These are phyloP conservation scores for Stichodactyla mertensii DNA, from an alignment of 64 coral and sea anemone genomes.

Conservation along the genomic window DNA sequence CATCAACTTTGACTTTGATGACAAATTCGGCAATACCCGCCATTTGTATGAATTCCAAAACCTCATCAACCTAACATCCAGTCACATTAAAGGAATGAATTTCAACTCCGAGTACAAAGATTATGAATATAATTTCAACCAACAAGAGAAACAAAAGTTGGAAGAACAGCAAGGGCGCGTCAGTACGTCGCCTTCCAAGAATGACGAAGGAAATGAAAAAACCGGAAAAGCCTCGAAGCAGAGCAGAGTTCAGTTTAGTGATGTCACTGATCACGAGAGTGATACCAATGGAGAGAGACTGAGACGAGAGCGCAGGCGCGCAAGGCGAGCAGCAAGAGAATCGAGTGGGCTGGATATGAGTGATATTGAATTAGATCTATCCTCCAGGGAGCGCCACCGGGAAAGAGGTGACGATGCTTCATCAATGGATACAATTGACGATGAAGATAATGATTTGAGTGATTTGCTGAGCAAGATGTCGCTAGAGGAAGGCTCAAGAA, in stretches of 20 bases:
- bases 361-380: constrained; percentile 50
- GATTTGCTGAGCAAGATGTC: background rate
- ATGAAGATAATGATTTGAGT: background rate
- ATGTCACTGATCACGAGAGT: constrained; percentile 38
- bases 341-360: constrained; percentile 41
- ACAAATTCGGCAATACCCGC: constrained; percentile 65
- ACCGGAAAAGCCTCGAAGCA: background rate
- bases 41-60: constrained; percentile 71
- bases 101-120: constrained; percentile 69
- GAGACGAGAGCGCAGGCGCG: constrained; percentile 13
- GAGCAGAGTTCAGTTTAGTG: constrained; percentile 24
- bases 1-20: constrained; percentile 73
- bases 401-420: background rate
- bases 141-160: background rate
- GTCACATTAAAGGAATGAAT: constrained; percentile 55
- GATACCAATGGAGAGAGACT: constrained; percentile 20
- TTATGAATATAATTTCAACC: constrained; percentile 44
- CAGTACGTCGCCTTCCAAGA: background rate
- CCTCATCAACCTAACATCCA: constrained; percentile 68
- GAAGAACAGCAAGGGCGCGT: background rate
- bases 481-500: background rate
- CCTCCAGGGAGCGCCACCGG: background rate
- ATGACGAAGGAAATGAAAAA: background rate
- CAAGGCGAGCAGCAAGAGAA: background rate
- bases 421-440: background rate